Conservation (phyloP, 2,888 invertebrate species). For the Ecdyonurus torrentis region DNA sequence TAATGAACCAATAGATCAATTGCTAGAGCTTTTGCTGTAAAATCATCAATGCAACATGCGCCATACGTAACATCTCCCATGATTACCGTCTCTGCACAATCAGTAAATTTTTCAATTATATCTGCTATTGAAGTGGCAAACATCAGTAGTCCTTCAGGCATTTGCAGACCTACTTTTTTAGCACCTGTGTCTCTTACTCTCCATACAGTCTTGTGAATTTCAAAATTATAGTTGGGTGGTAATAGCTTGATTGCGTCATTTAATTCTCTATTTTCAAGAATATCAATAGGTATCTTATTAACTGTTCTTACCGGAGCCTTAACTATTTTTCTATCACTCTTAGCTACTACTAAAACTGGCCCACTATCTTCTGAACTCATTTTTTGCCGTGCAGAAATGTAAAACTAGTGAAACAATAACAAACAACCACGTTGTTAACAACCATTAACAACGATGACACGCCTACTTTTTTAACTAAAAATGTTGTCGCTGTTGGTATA, state of each 20-base stretch:
- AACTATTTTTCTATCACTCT: constrained; percentile 61
- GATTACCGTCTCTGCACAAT: constrained; percentile 70
- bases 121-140: constrained; percentile 88
- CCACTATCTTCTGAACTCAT: background rate
- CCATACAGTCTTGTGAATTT: constrained; percentile 96
- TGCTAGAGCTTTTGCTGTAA: constrained; percentile 75
- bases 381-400: too few species aligned
- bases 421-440: too few species aligned
- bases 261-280: constrained; percentile 55
- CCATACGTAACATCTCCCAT: constrained; percentile 99
- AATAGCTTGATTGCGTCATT: constrained; percentile 55
- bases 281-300: constrained; percentile 65
- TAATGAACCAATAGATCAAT: constrained; percentile 90
- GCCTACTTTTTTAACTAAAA: too few species aligned
- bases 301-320: constrained; percentile 45
- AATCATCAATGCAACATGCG: constrained; percentile 97
- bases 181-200: constrained; percentile 68
- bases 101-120: constrained; percentile 73
- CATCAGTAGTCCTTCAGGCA: constrained; percentile 89
- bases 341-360: constrained; percentile 52
- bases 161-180: constrained; percentile 77
- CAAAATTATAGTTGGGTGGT: constrained; percentile 94
- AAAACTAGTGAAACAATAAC: too few species aligned
- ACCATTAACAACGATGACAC: too few species aligned
- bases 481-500: too few species aligned